Percentiles rank a stretch among this genome's conserved stretches.
Conservation (phyloP, 1,140 invertebrate genomes). For the Leptinotarsa undecemlineata region DNA sequence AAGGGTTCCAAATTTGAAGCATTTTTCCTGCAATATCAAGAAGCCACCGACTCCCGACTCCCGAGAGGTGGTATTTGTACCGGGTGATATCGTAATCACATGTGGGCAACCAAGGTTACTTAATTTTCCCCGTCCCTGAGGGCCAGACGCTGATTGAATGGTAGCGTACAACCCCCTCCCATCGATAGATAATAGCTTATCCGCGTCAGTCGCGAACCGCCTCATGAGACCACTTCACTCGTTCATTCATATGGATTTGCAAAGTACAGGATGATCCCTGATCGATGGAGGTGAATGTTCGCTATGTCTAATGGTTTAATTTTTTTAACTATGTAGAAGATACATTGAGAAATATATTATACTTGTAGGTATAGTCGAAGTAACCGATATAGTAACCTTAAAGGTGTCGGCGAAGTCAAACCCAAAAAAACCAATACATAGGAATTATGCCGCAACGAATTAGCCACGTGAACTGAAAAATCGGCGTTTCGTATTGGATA, state of each 20-base stretch:
- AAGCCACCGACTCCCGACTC: slow-evolving; percentile 16
- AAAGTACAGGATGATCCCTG: neutral
- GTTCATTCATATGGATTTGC: slow-evolving; percentile 20
- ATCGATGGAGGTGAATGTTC: neutral
- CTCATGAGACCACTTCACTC: slow-evolving; percentile 27
- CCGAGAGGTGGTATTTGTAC: slow-evolving; percentile 40
- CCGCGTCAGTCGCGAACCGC: slow-evolving; percentile 10
- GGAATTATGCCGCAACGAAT: too few relatives aligned
- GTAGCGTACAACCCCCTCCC: slow-evolving; percentile 9
- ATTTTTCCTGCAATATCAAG: neutral
- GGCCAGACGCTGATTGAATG: slow-evolving; percentile 41
- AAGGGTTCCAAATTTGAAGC: neutral
- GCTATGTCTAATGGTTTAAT: too few relatives aligned
- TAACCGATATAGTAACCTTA: too few relatives aligned
- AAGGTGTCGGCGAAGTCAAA: too few relatives aligned
- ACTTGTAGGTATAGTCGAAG: too few relatives aligned
- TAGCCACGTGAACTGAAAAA: too few relatives aligned
- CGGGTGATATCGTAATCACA: slow-evolving; percentile 40
- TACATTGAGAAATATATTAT: too few relatives aligned
- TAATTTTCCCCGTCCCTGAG: slow-evolving; percentile 37
- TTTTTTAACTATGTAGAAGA: too few relatives aligned
- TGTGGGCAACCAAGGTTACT: slow-evolving; percentile 43
- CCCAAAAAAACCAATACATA: too few relatives aligned
- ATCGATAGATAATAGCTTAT: slow-evolving; percentile 21
- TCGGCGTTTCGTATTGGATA: too few relatives aligned